These are phyloP conservation scores for Anadara kagoshimensis DNA, from an alignment of 1,140 invertebrate species.

Conservation along the genomic window DNA sequence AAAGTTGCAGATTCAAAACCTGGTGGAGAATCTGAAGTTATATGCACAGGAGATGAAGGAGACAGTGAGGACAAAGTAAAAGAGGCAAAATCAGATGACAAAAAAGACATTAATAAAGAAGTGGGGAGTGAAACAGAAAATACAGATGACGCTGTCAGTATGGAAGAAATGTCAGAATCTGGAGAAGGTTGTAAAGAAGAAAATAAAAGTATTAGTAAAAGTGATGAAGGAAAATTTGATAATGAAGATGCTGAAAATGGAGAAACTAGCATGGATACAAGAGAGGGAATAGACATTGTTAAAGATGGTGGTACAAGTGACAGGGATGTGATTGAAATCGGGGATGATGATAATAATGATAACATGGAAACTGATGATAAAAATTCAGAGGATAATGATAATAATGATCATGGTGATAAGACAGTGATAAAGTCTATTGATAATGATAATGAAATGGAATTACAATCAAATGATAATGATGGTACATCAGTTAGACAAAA, in stretches of 20 bases:
- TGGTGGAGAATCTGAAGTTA: no score
- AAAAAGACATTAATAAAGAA: not conserved
- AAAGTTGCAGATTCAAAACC: no score
- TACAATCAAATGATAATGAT: not conserved
- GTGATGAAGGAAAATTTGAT: not conserved
- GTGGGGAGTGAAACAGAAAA: not conserved
- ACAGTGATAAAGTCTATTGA: no score
- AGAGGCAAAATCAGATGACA: not conserved
- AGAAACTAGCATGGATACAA: not conserved
- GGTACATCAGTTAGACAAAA: not conserved
- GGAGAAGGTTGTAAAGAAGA: not conserved
- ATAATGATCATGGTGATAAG: no score
- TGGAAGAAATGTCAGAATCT: not conserved
- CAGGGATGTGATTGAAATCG: not conserved
- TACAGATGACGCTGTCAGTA: not conserved
- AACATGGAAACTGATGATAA: no score
- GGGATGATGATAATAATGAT: not conserved
- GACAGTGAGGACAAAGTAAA: not conserved
- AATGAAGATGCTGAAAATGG: not conserved
- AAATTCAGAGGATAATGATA: no score
- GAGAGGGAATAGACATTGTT: not conserved
- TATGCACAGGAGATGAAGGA: not conserved
- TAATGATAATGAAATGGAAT: conserved; percentile 1
- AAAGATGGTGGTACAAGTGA: not conserved
- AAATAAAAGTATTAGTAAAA: not conserved